These are phyloP conservation scores for Leptarthrus brevirostris DNA, from an alignment of 2,888 invertebrate species.

Conservation along the genomic window DNA sequence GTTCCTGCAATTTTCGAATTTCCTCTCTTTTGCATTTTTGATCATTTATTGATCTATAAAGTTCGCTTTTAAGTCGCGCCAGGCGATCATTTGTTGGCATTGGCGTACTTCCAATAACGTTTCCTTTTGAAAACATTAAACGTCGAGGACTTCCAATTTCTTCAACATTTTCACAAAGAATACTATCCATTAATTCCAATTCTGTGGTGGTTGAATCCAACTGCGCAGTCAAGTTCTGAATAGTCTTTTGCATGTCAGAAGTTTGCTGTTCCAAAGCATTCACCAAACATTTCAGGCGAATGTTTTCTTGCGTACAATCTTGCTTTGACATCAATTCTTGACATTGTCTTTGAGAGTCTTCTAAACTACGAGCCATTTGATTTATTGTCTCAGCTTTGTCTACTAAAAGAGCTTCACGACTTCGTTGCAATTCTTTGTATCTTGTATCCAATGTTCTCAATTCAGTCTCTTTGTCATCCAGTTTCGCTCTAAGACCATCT, in stretches of 20 bases:
- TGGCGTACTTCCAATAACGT: conserved; percentile 61
- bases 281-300: conserved; percentile 60
- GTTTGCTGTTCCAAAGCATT: conserved; percentile 62
- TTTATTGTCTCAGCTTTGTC: conserved; percentile 75
- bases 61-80: conserved; percentile 67
- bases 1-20: conserved; percentile 67
- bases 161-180: conserved; percentile 62
- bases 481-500: conserved; percentile 65
- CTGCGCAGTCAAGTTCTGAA: conserved; percentile 60
- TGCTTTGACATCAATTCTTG: conserved; percentile 62
- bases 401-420: conserved; percentile 72
- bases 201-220: conserved; percentile 63
- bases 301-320: conserved; percentile 62
- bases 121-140: conserved; percentile 58
- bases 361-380: conserved; percentile 71
- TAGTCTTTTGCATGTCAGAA: conserved; percentile 61
- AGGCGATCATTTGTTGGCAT: conserved; percentile 64
- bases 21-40: conserved; percentile 69
- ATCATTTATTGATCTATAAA: conserved; percentile 66
- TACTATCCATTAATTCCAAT: conserved; percentile 63
- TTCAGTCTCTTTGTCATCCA: conserved; percentile 69
- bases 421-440: conserved; percentile 71
- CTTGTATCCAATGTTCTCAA: conserved; percentile 69
- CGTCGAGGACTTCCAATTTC: conserved; percentile 57
- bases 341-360: conserved; percentile 71